A percentile compares a stretch with the other conserved stretches of the same genome.
phyloP scores from a whole-genome alignment of 2,113 vertebrate species.

The Loxodonta africana region DNA sequence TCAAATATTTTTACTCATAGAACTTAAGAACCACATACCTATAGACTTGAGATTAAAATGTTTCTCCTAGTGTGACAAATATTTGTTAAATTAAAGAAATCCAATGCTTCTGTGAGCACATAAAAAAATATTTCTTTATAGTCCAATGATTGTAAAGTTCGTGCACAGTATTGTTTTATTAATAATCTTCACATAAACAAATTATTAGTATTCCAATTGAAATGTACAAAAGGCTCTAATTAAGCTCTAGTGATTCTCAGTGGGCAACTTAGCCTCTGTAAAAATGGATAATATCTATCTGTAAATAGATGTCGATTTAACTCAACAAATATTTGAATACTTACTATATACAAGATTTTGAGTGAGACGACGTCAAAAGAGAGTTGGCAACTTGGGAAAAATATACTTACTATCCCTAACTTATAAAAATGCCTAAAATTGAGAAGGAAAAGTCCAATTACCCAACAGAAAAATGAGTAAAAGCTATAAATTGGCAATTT shows the following conservation, averaged over 20 bases:
- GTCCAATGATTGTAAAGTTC: background rate
- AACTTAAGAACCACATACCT: background rate
- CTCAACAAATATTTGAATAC: background rate
- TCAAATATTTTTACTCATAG: conserved; percentile 5
- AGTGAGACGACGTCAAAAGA: background rate
- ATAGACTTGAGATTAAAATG: conserved; percentile 21
- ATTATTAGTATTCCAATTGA: conserved; percentile 41
- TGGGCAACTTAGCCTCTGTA: background rate
- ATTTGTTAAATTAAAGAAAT: conserved; percentile 43
- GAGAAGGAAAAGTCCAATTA: background rate
- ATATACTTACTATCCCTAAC: background rate
- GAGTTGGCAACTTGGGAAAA: background rate
- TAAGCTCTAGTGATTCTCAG: background rate
- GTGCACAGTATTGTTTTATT: conserved; percentile 50
- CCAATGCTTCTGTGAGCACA: conserved; percentile 14
- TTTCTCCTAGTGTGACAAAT: background rate
- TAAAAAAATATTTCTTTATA: conserved; percentile 31
- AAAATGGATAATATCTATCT: background rate
- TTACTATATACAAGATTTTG: background rate
- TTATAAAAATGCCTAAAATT: background rate
- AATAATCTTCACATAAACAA: conserved; percentile 43
- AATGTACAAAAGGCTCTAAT: background rate
- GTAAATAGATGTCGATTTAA: conserved; percentile 33
- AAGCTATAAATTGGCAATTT: background rate
- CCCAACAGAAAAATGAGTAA: background rate